Conservation (phyloP, 1,140 invertebrate species). For the Ceratosolen fusciceps region DNA sequence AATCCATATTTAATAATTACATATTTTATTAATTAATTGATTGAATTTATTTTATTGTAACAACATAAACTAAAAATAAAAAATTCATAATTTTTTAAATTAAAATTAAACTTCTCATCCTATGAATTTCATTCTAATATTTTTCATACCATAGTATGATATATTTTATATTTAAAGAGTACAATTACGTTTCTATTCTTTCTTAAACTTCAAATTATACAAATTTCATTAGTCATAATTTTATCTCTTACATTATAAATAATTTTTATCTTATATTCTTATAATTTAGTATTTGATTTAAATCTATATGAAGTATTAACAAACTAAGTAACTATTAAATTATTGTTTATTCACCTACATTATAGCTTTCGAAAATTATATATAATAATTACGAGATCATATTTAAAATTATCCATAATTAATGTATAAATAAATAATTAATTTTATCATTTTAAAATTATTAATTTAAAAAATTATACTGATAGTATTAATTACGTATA, state of each 20-base stretch:
- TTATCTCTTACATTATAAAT: slow-evolving; percentile 75
- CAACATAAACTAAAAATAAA: no score
- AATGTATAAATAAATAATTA: slow-evolving; percentile 54
- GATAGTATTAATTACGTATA: slow-evolving; percentile 80
- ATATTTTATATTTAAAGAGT: slow-evolving; percentile 73
- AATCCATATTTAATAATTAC: no score
- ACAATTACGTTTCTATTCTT: slow-evolving; percentile 81
- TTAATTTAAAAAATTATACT: slow-evolving; percentile 77
- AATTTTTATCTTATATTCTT: slow-evolving; percentile 76
- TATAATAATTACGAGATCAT: slow-evolving; percentile 60
- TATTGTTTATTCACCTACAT: slow-evolving; percentile 66
- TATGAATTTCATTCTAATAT: slow-evolving; percentile 71
- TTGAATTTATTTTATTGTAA: no score
- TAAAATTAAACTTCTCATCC: no score
- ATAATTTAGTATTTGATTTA: slow-evolving; percentile 80
- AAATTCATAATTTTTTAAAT: no score
- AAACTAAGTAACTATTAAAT: slow-evolving; percentile 60
- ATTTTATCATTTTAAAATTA: slow-evolving; percentile 63
- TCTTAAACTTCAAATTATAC: slow-evolving; percentile 83
- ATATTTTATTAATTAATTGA: no score
- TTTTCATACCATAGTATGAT: slow-evolving; percentile 71
- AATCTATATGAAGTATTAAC: slow-evolving; percentile 58
- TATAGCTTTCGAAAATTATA: slow-evolving; percentile 66
- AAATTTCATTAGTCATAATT: slow-evolving; percentile 78
- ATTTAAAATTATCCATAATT: slow-evolving; percentile 58